Conservation (phyloP, 2,797 vertebrate species). For the Hybognathus amarus region DNA sequence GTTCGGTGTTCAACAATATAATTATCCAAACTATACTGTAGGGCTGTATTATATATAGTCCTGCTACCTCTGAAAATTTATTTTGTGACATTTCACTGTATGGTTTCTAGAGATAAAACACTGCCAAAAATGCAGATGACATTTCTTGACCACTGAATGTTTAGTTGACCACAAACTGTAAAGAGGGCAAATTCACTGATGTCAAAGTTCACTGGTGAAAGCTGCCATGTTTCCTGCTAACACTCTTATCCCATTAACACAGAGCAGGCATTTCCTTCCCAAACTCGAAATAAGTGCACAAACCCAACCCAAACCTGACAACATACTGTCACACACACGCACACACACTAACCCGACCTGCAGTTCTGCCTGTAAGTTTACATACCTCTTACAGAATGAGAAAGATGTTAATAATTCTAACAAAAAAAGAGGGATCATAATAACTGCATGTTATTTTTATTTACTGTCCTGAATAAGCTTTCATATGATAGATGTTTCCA, state of each 20-base stretch:
- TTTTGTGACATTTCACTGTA: conserved; percentile 21
- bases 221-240: conserved; percentile 68
- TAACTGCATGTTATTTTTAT: neutral
- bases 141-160: neutral
- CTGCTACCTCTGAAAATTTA: neutral
- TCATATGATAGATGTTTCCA: neutral
- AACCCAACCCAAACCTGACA: neutral
- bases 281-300: conserved; percentile 50
- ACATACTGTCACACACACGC: neutral
- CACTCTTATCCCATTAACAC: conserved; percentile 71
- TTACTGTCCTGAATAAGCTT: neutral
- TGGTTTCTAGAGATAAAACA: conserved; percentile 51
- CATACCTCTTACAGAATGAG: neutral
- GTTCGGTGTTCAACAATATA: neutral
- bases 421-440: neutral
- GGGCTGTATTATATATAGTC: neutral
- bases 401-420: neutral
- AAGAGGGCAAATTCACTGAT: conserved; percentile 28
- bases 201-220: conserved; percentile 57
- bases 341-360: neutral
- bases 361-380: too few relatives aligned
- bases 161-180: conserved; percentile 30
- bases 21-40: neutral
- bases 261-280: conserved; percentile 67
- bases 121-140: neutral